A percentile compares a stretch with the other conserved stretches of the same genome.
phyloP scores from a whole-genome alignment of 2,113 vertebrate genomes.

The Leptobrachium leishanense region DNA sequence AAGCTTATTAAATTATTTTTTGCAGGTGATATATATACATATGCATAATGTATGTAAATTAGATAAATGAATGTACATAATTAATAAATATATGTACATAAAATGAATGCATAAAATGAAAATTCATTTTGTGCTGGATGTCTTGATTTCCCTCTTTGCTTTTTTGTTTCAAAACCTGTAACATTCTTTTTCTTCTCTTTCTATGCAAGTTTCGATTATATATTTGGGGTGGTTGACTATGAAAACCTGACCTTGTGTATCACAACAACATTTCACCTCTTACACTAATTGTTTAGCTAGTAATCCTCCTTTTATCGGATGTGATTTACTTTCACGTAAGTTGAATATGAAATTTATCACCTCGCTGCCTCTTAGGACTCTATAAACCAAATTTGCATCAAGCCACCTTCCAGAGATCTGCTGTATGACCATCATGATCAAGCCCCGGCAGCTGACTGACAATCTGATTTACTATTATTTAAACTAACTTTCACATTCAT shows the following conservation, averaged over 20 bases:
- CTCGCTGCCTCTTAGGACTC: slow-evolving; percentile 51
- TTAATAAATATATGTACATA: too few species aligned
- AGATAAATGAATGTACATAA: too few species aligned
- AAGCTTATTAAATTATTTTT: too few species aligned
- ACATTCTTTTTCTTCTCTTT: too few species aligned
- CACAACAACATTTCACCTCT: slow-evolving; percentile 54
- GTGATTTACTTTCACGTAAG: slow-evolving; percentile 58
- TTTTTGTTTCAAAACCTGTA: too few species aligned
- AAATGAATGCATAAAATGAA: too few species aligned
- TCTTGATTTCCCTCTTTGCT: too few species aligned
- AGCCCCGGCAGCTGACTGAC: slow-evolving; percentile 42
- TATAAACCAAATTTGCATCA: slow-evolving; percentile 61
- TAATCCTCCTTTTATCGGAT: slow-evolving; percentile 49
- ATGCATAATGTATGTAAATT: too few species aligned
- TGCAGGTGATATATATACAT: too few species aligned
- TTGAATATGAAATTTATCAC: slow-evolving; percentile 57
- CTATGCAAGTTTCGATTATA: too few species aligned
- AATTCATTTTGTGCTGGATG: too few species aligned
- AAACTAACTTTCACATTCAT: slow-evolving; percentile 25
- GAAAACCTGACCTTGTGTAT: slow-evolving; percentile 54
- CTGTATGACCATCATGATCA: slow-evolving; percentile 47
- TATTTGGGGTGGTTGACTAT: too few species aligned
- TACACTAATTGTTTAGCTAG: slow-evolving; percentile 54
- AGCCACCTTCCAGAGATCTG: slow-evolving; percentile 46
- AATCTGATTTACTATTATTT: slow-evolving; percentile 48